Evolutionary conservation across 2,113 vertebrate genomes (phyloP).

Genomic region (Neoarius graeffei): DNA sequence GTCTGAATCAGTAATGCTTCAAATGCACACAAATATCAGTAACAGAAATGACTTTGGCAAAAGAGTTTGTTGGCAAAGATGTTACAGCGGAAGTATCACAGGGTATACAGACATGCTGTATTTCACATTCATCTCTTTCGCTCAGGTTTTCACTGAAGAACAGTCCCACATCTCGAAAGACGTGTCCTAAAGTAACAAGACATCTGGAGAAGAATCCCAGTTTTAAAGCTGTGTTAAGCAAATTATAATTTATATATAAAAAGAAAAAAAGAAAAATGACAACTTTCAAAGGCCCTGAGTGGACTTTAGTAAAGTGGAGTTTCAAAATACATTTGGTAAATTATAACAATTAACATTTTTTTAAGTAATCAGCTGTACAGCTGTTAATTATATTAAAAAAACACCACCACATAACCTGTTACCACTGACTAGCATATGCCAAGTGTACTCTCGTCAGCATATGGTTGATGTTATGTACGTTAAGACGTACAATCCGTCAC

Average conservation of each 20-base stretch:
- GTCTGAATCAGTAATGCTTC: constrained; percentile 27
- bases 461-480: neutral
- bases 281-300: neutral
- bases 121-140: neutral
- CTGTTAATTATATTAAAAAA: neutral
- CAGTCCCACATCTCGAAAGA: neutral
- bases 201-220: neutral
- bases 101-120: neutral
- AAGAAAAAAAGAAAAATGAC: too few relatives aligned
- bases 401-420: neutral
- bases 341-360: neutral
- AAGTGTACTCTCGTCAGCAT: neutral
- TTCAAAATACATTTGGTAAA: neutral
- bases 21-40: neutral
- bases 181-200: neutral
- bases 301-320: neutral
- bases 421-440: neutral
- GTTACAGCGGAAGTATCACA: neutral
- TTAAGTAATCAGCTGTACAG: neutral
- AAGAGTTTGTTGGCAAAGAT: neutral
- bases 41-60: constrained; percentile 20
- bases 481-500: neutral
- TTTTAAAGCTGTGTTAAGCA: neutral
- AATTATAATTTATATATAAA: neutral
- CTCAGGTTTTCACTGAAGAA: neutral